Evolutionary conservation across 2,888 invertebrate genomes (phyloP).

Genomic region (Bellardia pandia): DNA sequence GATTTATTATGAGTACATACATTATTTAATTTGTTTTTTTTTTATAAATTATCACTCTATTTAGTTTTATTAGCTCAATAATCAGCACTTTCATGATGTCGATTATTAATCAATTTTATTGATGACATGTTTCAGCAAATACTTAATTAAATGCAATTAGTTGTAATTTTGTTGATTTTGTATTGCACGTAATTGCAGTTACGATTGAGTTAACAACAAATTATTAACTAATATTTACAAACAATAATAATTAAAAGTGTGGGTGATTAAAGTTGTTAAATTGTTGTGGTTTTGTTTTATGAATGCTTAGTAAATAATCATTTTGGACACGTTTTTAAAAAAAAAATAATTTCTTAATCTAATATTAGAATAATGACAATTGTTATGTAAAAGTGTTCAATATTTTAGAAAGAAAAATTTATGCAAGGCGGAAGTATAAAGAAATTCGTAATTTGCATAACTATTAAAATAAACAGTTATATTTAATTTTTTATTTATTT

Average conservation of each 20-base stretch:
- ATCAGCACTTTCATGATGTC: conserved; percentile 7
- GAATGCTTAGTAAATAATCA: not conserved
- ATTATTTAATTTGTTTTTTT: not conserved
- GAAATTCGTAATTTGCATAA: not conserved
- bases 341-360: not conserved
- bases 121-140: conserved; percentile 43
- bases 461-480: not conserved
- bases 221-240: not conserved
- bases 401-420: not conserved
- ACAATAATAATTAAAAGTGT: not conserved
- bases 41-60: conserved; percentile 32
- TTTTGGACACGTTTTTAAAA: conserved; percentile 1
- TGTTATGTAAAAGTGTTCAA: not conserved
- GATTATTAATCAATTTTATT: conserved; percentile 13
- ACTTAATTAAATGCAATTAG: conserved; percentile 46
- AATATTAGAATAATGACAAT: not conserved
- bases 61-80: conserved; percentile 25
- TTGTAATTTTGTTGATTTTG: conserved; percentile 35
- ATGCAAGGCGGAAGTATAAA: not conserved
- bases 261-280: not conserved
- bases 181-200: conserved; percentile 5
- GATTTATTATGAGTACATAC: no score
- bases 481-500: not conserved
- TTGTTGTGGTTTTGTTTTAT: not conserved
- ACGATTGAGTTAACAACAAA: conserved; percentile 18